Conservation (phyloP, 1,140 invertebrate species). For the Diachasma alloeum region DNA sequence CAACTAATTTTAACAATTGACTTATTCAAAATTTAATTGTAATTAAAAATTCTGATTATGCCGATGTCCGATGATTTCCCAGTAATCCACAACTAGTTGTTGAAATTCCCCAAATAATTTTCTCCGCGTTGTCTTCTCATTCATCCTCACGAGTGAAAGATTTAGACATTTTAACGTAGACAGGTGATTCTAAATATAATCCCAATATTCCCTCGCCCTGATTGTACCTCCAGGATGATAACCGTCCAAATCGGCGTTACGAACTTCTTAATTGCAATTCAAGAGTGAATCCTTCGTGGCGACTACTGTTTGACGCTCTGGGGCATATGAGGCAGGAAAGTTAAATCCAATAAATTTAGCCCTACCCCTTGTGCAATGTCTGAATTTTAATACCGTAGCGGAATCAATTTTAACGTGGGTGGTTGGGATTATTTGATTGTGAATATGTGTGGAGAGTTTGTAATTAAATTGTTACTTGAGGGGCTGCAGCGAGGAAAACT, state of each 20-base stretch:
- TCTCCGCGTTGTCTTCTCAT: no score
- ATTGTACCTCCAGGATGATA: neutral
- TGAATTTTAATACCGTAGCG: slow-evolving; percentile 61
- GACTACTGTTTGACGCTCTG: slow-evolving; percentile 61
- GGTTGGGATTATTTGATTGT: slow-evolving; percentile 43
- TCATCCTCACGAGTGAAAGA: neutral
- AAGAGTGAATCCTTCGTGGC: slow-evolving; percentile 40
- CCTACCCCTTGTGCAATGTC: slow-evolving; percentile 32
- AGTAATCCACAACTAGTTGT: no score
- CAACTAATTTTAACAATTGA: no score
- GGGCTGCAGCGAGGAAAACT: slow-evolving; percentile 54
- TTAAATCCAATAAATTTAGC: slow-evolving; percentile 55
- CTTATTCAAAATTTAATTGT: no score
- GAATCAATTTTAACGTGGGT: slow-evolving; percentile 66
- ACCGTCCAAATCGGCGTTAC: slow-evolving; percentile 29
- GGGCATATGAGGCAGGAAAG: slow-evolving; percentile 37
- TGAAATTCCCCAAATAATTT: no score
- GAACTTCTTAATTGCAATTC: slow-evolving; percentile 62
- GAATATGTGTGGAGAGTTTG: slow-evolving; percentile 37
- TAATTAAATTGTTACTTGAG: slow-evolving; percentile 66
- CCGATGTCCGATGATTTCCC: no score
- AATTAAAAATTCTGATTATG: no score
- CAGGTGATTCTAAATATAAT: slow-evolving; percentile 5
- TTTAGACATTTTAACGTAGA: neutral
- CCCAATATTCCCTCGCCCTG: neutral